Conservation (phyloP, 1,140 invertebrate genomes). For the Platyura marginata region DNA sequence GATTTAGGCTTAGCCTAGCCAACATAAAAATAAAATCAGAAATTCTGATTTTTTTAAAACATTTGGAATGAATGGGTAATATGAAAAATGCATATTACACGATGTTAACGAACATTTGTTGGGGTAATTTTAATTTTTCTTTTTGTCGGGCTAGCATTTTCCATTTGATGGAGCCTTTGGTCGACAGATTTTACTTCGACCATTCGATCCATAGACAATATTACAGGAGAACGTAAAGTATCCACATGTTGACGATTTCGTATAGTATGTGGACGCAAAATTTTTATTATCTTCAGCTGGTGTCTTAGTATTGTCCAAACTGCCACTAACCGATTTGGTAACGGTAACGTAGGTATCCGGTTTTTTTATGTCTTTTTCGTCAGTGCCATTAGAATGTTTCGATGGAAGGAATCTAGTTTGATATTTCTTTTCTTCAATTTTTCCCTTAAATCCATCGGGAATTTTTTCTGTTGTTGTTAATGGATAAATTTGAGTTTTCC, state of each 20-base stretch:
- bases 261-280: slow-evolving; percentile 58
- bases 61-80: too few relatives aligned
- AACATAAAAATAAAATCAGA: too few relatives aligned
- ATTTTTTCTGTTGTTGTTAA: slow-evolving; percentile 13
- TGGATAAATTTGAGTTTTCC: slow-evolving; percentile 12
- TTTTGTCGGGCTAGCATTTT: too few relatives aligned
- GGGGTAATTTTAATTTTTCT: too few relatives aligned
- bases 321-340: slow-evolving; percentile 56
- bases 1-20: too few relatives aligned
- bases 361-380: slow-evolving; percentile 19
- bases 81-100: too few relatives aligned
- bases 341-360: slow-evolving; percentile 44
- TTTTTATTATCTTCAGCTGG: slow-evolving; percentile 36
- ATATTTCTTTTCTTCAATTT: slow-evolving; percentile 22
- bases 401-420: slow-evolving; percentile 18
- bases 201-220: slow-evolving; percentile 52
- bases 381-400: slow-evolving; percentile 1
- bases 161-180: slow-evolving; percentile 35
- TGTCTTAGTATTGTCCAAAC: slow-evolving; percentile 34
- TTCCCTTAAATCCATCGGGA: slow-evolving; percentile 21
- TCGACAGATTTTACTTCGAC: slow-evolving; percentile 58
- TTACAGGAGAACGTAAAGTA: slow-evolving; percentile 71
- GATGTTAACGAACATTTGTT: too few relatives aligned
- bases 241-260: slow-evolving; percentile 66
- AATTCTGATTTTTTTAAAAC: too few relatives aligned